These are phyloP conservation scores for Dallia pectoralis DNA, from an alignment of 2,797 vertebrate genomes.

Conservation along the genomic window DNA sequence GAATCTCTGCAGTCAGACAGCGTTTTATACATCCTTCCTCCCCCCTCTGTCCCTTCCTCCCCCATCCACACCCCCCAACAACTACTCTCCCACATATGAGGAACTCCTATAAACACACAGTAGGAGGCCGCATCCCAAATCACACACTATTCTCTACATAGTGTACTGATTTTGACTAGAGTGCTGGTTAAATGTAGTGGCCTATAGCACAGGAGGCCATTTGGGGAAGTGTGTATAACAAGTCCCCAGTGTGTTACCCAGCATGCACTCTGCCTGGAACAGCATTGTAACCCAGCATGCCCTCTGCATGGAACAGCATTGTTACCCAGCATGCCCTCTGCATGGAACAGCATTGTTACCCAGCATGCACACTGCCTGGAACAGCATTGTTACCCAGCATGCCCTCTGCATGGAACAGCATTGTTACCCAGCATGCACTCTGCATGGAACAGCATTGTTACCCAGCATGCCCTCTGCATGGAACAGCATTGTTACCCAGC, in stretches of 20 bases:
- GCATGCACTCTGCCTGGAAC: slow-evolving; percentile 2
- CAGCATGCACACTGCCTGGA: too few species aligned
- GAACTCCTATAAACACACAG: slow-evolving; percentile 46
- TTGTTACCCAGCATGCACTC: slow-evolving; percentile 39
- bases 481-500: slow-evolving; percentile 10
- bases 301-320: slow-evolving; percentile 16
- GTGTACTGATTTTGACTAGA: too few species aligned
- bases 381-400: too few species aligned
- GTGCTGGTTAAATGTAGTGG: too few species aligned
- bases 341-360: too few species aligned
- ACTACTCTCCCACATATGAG: slow-evolving; percentile 42
- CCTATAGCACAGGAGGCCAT: too few species aligned
- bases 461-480: slow-evolving; percentile 43
- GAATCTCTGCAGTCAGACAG: slow-evolving; percentile 64
- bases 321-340: slow-evolving; percentile 4
- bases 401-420: too few species aligned
- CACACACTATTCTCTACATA: too few species aligned
- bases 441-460: slow-evolving; percentile 56
- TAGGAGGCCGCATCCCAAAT: too few species aligned
- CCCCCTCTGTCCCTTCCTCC: slow-evolving; percentile 42
- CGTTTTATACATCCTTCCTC: slow-evolving; percentile 70
- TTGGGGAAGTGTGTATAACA: slow-evolving; percentile 33
- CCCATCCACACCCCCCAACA: not conserved
- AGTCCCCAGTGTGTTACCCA: slow-evolving; percentile 57
- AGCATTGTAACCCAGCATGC: slow-evolving; percentile 57